Percentiles rank a stretch among this genome's conserved stretches.
These are phyloP conservation scores for Nothobranchius kuhntae DNA, from an alignment of 2,113 vertebrate genomes.

Conservation along the genomic window DNA sequence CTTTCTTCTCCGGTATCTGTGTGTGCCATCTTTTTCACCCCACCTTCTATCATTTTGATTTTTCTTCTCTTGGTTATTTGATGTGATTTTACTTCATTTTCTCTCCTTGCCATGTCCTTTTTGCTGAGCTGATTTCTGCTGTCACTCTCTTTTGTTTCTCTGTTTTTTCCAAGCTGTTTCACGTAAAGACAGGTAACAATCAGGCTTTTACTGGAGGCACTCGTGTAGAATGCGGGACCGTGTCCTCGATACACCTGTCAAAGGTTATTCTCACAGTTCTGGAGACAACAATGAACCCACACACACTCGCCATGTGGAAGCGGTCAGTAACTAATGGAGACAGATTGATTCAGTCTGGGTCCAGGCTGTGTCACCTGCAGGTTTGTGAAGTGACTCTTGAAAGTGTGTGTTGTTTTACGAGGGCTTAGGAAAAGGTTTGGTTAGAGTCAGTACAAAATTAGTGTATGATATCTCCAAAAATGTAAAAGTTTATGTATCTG, in stretches of 20 bases:
- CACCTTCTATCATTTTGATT: background rate
- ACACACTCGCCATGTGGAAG: slow-evolving; percentile 19
- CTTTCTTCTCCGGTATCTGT: slow-evolving; percentile 23
- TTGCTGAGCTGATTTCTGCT: slow-evolving; percentile 5
- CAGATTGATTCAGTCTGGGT: slow-evolving; percentile 78
- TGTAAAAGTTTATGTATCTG: too few species aligned
- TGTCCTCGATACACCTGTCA: slow-evolving; percentile 55
- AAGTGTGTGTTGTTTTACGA: background rate
- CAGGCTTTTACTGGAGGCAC: slow-evolving; percentile 51
- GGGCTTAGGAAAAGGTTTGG: too few species aligned
- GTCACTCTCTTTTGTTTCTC: slow-evolving; percentile 36
- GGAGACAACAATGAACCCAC: slow-evolving; percentile 29
- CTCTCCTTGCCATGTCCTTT: background rate
- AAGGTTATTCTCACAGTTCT: slow-evolving; percentile 37
- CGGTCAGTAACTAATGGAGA: slow-evolving; percentile 73
- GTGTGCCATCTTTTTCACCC: slow-evolving; percentile 3
- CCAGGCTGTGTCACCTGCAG: slow-evolving; percentile 67
- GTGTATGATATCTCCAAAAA: too few species aligned
- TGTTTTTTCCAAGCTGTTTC: slow-evolving; percentile 44
- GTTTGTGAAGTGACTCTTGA: slow-evolving; percentile 1
- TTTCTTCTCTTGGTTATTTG: slow-evolving; percentile 30
- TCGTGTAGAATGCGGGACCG: slow-evolving; percentile 41
- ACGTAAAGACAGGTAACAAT: slow-evolving; percentile 55
- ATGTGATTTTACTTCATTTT: slow-evolving; percentile 34
- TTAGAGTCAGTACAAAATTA: too few species aligned